Evolutionary conservation across 2,888 invertebrate species (phyloP), one percentile per base, ranked within the genome.

Genomic region (Catocala fraxini): DNA sequence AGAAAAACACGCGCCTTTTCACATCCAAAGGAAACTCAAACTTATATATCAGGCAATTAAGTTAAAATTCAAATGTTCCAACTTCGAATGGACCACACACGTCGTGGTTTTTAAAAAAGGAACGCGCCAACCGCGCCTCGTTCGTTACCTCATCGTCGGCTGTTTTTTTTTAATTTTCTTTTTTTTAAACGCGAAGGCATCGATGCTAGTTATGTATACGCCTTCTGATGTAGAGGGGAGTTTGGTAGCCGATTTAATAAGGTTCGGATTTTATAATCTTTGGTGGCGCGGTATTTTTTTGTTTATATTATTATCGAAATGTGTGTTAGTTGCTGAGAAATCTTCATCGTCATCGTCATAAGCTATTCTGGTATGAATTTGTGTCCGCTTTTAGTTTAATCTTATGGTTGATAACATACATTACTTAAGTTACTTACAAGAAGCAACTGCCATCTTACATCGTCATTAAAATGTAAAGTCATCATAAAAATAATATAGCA

Each of bases 81-180:
- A 51, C 52, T 12, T 9, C 64, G 46, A 60, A 69, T 76, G 87
- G 92, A 93, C 93, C 93, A 93, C 93, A 93, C 93, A 93, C 93
- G 93, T 87, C 83, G 92, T 80, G 83, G 84, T 82, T 88, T 91
- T 91, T 90, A 90, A 93, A 93, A 93, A 93, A 93, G 87, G 92
- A 92, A 93, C 89, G 89, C 89, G 82, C 88, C 82, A 89, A 91
- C 89, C 90, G 92, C 90, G 91, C 91, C 90, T 90, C 91, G 91
- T 91, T 92, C 92, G 93, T 93, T 93, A 91, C 93, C 92, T 93
- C 93, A 93, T 92, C 92, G 89, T 88, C 87, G 89, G 85, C 81
- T 89, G 59, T 90, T 85, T 87, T 89, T 89, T 89, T 85, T 78
- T 72, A 78, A 77, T 81, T 85, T 81, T 77, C 46, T 71, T 91